Evolutionary conservation across 2,888 invertebrate species (phyloP).

Genomic region (Amiota communis): DNA sequence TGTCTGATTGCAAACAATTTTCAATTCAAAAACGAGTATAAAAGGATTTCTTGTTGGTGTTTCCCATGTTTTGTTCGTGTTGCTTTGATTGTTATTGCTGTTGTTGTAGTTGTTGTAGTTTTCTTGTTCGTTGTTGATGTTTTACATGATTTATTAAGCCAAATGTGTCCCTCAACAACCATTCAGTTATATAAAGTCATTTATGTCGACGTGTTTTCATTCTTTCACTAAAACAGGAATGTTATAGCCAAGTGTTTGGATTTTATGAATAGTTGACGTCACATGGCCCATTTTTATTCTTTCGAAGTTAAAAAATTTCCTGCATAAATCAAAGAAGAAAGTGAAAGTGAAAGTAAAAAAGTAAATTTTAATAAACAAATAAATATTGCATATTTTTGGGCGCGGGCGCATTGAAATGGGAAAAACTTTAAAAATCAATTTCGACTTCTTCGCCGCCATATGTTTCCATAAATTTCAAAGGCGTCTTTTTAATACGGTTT

Average conservation of each 20-base stretch:
- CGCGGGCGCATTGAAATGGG: background rate
- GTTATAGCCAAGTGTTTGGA: background rate
- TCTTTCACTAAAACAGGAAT: background rate
- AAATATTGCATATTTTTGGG: background rate
- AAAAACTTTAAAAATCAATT: conserved; percentile 24
- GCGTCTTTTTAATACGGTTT: too few relatives aligned
- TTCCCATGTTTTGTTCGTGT: background rate
- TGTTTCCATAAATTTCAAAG: too few relatives aligned
- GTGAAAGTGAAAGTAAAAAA: background rate
- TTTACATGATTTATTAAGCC: conserved; percentile 25
- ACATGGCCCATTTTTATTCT: background rate
- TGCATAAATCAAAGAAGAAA: conserved; percentile 6
- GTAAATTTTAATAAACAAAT: background rate
- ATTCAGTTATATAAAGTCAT: background rate
- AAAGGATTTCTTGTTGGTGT: background rate
- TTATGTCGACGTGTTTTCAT: background rate
- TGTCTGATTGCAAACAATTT: too few relatives aligned
- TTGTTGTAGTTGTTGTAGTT: too few relatives aligned
- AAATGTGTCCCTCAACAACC: background rate
- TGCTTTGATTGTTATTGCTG: too few relatives aligned
- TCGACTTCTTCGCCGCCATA: background rate
- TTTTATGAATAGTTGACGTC: too few relatives aligned
- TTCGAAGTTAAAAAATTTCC: background rate
- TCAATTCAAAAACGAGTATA: too few relatives aligned
- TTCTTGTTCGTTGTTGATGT: background rate